Conservation (phyloP, 2,113 vertebrate species). For the Melanerpes formicivorus region DNA sequence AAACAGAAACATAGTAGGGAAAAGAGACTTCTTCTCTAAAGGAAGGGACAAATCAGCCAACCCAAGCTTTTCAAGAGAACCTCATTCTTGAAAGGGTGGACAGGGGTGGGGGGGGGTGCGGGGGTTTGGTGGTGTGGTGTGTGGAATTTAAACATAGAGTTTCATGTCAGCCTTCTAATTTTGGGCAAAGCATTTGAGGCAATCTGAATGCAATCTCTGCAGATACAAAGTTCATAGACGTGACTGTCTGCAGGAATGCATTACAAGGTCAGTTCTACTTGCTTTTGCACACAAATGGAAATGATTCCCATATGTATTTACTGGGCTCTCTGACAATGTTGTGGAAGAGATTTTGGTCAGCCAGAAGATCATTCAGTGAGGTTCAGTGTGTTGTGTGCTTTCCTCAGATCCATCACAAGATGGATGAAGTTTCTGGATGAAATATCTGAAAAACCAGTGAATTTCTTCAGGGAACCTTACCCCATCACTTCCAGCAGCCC, state of each 20-base stretch:
- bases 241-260: not conserved
- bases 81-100: not conserved
- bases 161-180: not conserved
- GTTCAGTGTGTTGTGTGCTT: not conserved
- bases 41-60: not conserved
- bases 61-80: not conserved
- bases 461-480: not conserved
- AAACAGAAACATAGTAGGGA: not conserved
- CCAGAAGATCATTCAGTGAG: not conserved
- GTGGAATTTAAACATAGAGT: not conserved
- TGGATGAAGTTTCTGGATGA: not conserved
- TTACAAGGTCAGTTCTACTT: constrained; percentile 1
- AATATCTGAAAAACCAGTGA: not conserved
- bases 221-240: not conserved
- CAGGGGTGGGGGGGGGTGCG: too few relatives aligned
- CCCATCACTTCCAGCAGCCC: not conserved
- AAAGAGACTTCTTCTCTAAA: not conserved
- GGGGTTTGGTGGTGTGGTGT: too few relatives aligned
- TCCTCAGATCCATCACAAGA: not conserved
- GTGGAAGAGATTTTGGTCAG: not conserved
- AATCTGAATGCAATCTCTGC: not conserved
- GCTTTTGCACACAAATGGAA: not conserved
- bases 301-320: not conserved
- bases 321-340: not conserved
- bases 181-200: not conserved